Base-by-base conservation (phyloP, 2,797 vertebrate species). In the Myiothlypis chrysogaster region DNA sequence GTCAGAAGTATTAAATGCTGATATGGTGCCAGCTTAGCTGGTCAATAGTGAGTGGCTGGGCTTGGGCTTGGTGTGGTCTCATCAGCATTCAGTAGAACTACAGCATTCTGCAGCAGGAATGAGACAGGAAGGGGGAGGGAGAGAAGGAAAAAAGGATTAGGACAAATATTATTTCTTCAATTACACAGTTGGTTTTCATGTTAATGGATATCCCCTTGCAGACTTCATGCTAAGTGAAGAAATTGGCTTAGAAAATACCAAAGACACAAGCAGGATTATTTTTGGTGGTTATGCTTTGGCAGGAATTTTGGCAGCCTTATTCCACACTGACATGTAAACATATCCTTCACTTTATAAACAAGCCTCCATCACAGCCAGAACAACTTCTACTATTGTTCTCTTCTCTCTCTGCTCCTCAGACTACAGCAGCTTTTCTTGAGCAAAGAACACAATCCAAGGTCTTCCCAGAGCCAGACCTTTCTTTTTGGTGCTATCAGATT, bases 141-240 rank as follows among this genome's bases (percentile, higher is more conserved):
- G 43, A 57, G 70, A 81, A 24, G 9, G 35, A 46, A 88, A 65
- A 50, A 81, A 56, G 17, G 41, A 79, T 91, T 88, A 84, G 66
- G 72, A 81, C 16, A 78, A 96, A 89, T 64, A 64, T 59, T 86
- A 86, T 83, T 91, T 82, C 80, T 82, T 89, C 72, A 83, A 81
- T 91, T 93, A 73, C 49, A 57, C 2, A n/a, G 34, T 46, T 87
- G 41, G 16, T 70, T 90, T 87, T 92, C 64, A 53, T 43, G 55
- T 28, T 70, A 95, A 79, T 53, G 55, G 17, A n/a, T 63, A 83
- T 59, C 52, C 41, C 37, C 34, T 90, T 82, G 44, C 47, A 84
- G 80, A 83, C n/a, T 76, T 90, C 80, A 52, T 12, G 50, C 28
- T 55, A 93, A 52, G 35, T 65, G 69, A 72, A 89, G 52, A 56